phyloP scores from a whole-genome alignment of 1,140 invertebrate species.

The Argopecten irradians region DNA sequence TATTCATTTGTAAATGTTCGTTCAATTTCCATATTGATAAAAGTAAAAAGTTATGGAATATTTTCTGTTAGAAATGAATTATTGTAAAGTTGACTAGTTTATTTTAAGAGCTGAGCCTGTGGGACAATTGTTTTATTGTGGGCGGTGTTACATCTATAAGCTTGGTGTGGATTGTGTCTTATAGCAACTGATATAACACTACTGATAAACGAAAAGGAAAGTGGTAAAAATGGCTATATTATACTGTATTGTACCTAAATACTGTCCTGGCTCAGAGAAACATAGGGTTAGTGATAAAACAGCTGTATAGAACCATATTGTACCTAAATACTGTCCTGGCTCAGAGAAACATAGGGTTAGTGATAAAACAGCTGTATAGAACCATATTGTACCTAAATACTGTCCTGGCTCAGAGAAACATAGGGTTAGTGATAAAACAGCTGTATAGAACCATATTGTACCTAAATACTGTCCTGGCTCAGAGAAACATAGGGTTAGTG shows the following conservation, averaged over 20 bases:
- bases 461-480: no score
- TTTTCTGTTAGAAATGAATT: background rate
- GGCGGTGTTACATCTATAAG: background rate
- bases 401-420: no score
- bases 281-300: no score
- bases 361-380: no score
- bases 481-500: no score
- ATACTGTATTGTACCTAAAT: background rate
- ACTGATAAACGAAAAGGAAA: background rate
- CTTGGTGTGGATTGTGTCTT: background rate
- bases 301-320: background rate
- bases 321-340: background rate
- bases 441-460: no score
- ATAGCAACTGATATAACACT: background rate
- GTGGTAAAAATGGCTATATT: background rate
- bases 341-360: no score
- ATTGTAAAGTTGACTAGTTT: background rate
- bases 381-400: no score
- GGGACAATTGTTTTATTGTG: slow-evolving; percentile 17
- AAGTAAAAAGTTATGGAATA: background rate
- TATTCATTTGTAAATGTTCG: no score
- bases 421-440: no score
- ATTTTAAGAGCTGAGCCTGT: background rate
- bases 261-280: background rate
- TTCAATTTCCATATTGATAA: background rate